Percentiles rank a stretch among this genome's conserved stretches.
Evolutionary conservation across 2,888 invertebrate genomes (phyloP).

Genomic region (Stenolophus ochropezus): DNA sequence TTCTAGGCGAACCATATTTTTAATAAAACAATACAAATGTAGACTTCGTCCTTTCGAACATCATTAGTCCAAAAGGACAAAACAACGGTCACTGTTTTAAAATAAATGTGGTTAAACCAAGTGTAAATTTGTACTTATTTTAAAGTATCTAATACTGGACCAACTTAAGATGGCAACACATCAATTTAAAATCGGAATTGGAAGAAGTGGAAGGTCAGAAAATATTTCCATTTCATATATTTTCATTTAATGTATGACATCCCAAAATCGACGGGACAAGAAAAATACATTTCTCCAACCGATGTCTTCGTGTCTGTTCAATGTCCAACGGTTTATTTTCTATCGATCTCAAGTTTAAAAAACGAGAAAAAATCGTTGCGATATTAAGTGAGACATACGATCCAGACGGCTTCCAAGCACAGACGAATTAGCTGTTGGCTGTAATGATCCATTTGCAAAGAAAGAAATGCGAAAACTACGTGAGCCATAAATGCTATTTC

Average conservation of each 20-base stretch:
- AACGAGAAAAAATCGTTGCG: slow-evolving; percentile 13
- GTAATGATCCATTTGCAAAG: slow-evolving; percentile 30
- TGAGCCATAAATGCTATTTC: slow-evolving; percentile 23
- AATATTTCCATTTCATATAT: slow-evolving; percentile 38
- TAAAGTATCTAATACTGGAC: no score
- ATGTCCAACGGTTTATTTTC: slow-evolving; percentile 15
- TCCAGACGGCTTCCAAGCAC: slow-evolving; percentile 7
- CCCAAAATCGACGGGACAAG: slow-evolving; percentile 22
- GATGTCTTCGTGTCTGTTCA: slow-evolving; percentile 14
- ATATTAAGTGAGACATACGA: slow-evolving; percentile 29
- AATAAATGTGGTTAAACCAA: no score
- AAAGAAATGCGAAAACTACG: slow-evolving; percentile 20
- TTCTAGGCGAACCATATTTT: no score
- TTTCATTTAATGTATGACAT: slow-evolving; percentile 23
- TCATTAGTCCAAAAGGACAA: no score
- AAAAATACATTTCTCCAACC: slow-evolving; percentile 23
- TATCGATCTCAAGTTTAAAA: slow-evolving; percentile 23
- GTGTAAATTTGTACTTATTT: no score
- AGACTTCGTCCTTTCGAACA: no score
- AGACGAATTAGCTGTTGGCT: slow-evolving; percentile 13
- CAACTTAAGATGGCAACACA: neutral
- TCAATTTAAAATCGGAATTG: neutral
- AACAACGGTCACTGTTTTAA: no score
- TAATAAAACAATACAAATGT: no score
- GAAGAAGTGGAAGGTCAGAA: neutral